Evolutionary conservation across 2,797 vertebrate species (phyloP), one percentile per base, ranked within the genome.

Genomic region (Sebastes taczanowskii): DNA sequence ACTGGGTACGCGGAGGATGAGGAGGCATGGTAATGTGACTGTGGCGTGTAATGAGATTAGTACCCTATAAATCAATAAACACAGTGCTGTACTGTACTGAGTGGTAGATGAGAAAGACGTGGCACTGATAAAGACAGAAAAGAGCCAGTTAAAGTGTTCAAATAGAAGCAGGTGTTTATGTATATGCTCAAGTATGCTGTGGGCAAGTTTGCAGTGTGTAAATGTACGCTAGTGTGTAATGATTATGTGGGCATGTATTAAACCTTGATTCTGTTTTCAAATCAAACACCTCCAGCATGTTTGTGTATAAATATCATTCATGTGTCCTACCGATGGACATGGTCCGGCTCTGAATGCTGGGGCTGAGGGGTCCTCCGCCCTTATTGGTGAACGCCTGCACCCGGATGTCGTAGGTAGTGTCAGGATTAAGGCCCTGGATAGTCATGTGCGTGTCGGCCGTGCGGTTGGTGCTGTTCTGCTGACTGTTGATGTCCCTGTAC

Each of bases 271-370:
- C 60, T 8, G 78, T 86, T 86, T 81, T 81, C 65, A 88, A 70
- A 86, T 53, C 80, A 87, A 81, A 86, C 71, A 86, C 18, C 23
- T 23, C 46, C 11, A 11, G 2, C 22, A 11, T 81, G 84, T 88
- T 87, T 71, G 27, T 61, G 77, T 69, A 18, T 58, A 80, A 72
- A 77, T 74, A 25, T 70, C 69, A 77, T 63, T 32, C 52, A 29
- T 55, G 60, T 58, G 72, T 63, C 49, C 2, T 95, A 99, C 99
- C 98, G 86, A 97, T 95, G 0, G 98, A 97, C 98, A 99, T 98
- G 89, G 99, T 99, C 92, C 98, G 96, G 89, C 98, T 99, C 95
- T 99, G 98, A 90, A 99, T 99, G 95, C 98, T 99, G 91, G 98
- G 98, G 92, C 98, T 99, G 80, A 99, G 96, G 0, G 99, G 99